phyloP scores from a whole-genome alignment of 2,113 vertebrate genomes.

The Strigops habroptila region DNA sequence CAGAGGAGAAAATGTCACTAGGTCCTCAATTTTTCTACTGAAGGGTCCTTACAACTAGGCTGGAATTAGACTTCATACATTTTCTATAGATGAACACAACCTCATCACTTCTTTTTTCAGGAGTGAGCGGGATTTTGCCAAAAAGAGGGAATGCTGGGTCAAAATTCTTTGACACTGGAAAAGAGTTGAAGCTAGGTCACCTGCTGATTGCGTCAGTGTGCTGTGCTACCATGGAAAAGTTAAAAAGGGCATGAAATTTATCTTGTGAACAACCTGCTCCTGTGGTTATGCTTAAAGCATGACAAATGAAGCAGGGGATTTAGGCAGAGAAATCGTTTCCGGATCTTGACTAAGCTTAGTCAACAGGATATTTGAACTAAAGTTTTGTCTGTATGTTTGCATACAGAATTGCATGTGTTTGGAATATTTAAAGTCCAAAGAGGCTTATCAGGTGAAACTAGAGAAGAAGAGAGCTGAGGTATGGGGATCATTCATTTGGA shows the following conservation, averaged over 20 bases:
- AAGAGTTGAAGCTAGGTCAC: neutral
- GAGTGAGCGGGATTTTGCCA: neutral
- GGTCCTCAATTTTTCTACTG: neutral
- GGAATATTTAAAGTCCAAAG: conserved; percentile 23
- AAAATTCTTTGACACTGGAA: neutral
- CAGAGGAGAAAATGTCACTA: neutral
- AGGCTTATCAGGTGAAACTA: neutral
- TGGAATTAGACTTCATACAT: neutral
- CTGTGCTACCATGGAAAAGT: neutral
- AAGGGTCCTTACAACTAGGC: neutral
- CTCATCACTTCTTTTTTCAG: neutral
- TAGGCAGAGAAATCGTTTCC: conserved; percentile 42
- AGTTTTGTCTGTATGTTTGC: conserved; percentile 1
- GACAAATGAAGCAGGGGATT: conserved; percentile 53
- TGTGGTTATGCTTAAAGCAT: conserved; percentile 19
- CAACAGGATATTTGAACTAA: conserved; percentile 55
- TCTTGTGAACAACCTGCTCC: conserved; percentile 22
- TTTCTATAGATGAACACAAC: neutral
- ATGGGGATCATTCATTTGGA: neutral
- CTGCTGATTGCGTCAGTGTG: neutral
- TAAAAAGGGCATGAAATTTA: conserved; percentile 23
- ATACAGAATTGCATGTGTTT: neutral
- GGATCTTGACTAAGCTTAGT: conserved; percentile 44
- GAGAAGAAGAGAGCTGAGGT: neutral
- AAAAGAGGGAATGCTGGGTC: neutral